Percentiles rank a stretch among this genome's conserved stretches.
phyloP scores from a whole-genome alignment of 37 sponge, comb jelly and placozoan species.

The Amphimedon queenslandica region DNA sequence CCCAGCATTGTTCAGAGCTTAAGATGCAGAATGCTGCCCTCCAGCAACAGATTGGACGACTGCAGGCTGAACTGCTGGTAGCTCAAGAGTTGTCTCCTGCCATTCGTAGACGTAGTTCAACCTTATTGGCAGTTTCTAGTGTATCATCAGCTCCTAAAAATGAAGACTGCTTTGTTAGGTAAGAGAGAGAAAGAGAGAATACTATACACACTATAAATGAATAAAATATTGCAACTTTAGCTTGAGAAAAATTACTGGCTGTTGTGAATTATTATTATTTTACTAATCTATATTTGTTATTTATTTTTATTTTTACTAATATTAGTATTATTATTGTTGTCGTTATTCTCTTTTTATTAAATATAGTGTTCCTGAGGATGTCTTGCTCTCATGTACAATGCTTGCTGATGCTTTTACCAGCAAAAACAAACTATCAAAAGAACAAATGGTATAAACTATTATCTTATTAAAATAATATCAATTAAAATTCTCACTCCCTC shows the following conservation, averaged over 20 bases:
- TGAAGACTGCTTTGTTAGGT: conserved; percentile 39
- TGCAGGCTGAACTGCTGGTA: conserved; percentile 19
- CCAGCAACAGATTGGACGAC: conserved; percentile 6
- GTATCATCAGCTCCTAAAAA: conserved; percentile 16
- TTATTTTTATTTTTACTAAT: too few species aligned
- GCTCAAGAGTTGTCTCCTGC: conserved; percentile 15
- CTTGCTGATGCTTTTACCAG: conserved; percentile 37
- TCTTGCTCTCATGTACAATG: conserved; percentile 50
- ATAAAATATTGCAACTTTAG: neutral
- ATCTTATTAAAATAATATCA: neutral
- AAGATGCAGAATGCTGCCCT: conserved; percentile 14
- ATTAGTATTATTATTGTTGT: conserved; percentile 2
- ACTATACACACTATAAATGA: neutral
- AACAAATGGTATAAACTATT: conserved; percentile 12
- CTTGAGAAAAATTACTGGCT: neutral
- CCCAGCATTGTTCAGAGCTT: conserved; percentile 8
- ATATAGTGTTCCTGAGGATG: conserved; percentile 41
- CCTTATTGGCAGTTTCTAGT: conserved; percentile 20
- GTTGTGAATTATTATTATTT: neutral
- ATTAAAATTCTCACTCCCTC: neutral
- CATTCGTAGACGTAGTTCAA: conserved; percentile 31
- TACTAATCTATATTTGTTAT: neutral
- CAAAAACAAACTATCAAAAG: neutral
- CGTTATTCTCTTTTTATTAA: neutral
- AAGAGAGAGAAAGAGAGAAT: neutral